Base-by-base conservation (phyloP, 2,113 vertebrate species). In the Sterna hirundo region DNA sequence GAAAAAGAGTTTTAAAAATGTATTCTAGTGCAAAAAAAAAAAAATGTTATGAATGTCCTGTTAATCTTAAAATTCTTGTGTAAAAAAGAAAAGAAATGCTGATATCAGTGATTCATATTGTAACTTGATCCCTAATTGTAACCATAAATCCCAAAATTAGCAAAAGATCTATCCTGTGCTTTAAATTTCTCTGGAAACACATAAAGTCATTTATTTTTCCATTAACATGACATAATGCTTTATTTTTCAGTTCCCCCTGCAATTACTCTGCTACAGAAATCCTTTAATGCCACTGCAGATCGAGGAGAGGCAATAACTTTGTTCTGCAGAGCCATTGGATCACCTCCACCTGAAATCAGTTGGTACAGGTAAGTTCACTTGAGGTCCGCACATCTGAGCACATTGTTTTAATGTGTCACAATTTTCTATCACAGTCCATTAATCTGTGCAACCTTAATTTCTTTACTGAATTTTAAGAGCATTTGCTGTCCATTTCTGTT, bases 281-380 rank as follows among this genome's bases (percentile, higher is more conserved):
- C 98, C 69, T 99, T 99, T 95, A 99, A 99, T 34, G 99, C 99
- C 78, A 99, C 99, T 13, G 99, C 99, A 6, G 99, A 99, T 96
- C 98, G 99, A 90, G 99, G 99, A 94, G 99, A 99, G 85, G 98
- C 98, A 4, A 86, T 99, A 97, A 99, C 98, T 18, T 98, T 99
- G 27, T 98, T 98, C 17, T 99, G 99, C 97, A 98, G 98, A 91
- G 99, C 99, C 15, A 97, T 98, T 7, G 99, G 99, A 52, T 99
- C 99, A 3, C 99, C 99, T 26, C 98, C 99, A 85, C 99, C 99
- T 14, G 93, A 98, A 83, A 98, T 99, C 95, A 98, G 97, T 76
- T 99, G 99, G 99, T 98, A 99, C 96, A 99, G 99, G 99, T 99
- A 98, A 94, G 97, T 72, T 64, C 21, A 70, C 12, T 5, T 12